Evolutionary conservation across 2,113 vertebrate species (phyloP).

Genomic region (Pavo muticus): DNA sequence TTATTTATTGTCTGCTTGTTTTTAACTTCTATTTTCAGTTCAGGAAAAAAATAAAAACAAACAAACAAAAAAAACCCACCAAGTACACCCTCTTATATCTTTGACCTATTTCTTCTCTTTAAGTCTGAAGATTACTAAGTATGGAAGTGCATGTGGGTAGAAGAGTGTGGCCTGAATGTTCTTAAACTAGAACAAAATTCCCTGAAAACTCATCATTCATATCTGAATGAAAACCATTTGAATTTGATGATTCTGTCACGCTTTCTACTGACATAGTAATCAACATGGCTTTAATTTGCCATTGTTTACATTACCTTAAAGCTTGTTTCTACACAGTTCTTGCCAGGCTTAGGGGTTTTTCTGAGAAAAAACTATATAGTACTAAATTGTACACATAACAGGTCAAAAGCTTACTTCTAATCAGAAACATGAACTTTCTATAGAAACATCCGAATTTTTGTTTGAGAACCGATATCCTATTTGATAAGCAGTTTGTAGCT

Average conservation of each 20-base stretch:
- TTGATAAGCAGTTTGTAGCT: not conserved
- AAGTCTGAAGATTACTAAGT: constrained; percentile 20
- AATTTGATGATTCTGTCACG: constrained; percentile 3
- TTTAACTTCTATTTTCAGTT: not conserved
- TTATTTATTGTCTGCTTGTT: not conserved
- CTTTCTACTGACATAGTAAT: not conserved
- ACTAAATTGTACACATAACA: not conserved
- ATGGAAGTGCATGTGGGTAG: not conserved
- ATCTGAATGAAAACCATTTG: not conserved
- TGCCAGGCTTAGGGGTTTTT: not conserved
- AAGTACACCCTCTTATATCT: not conserved
- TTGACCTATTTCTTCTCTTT: constrained; percentile 13
- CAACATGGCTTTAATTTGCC: not conserved
- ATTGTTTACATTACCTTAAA: constrained; percentile 23
- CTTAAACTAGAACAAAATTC: not conserved
- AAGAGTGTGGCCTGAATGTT: not conserved
- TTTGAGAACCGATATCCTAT: not conserved
- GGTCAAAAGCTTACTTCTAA: not conserved
- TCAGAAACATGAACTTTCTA: not conserved
- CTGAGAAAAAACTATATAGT: not conserved
- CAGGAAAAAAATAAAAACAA: not conserved
- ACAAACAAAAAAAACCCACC: too few relatives aligned
- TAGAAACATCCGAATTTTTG: not conserved
- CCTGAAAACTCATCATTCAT: not conserved
- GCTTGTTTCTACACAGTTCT: not conserved